Percentiles rank a stretch among this genome's conserved stretches.
These are phyloP conservation scores for Drosophila arizonae DNA, from an alignment of 1,140 invertebrate genomes.

Conservation along the genomic window DNA sequence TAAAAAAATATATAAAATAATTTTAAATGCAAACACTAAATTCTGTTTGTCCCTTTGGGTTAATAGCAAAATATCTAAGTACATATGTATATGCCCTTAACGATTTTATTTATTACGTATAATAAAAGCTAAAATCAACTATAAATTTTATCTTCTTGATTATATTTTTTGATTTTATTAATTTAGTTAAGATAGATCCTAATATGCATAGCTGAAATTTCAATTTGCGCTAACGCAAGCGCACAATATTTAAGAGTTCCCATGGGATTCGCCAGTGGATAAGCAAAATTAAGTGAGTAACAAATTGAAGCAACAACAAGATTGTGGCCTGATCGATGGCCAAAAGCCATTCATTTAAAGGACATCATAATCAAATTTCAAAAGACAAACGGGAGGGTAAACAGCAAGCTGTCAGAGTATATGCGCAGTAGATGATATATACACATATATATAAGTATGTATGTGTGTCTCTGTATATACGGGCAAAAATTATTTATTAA, in stretches of 20 bases:
- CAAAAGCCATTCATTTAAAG: constrained; percentile 55
- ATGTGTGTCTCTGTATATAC: constrained; percentile 10
- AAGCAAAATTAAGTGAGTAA: neutral
- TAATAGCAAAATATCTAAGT: too few relatives aligned
- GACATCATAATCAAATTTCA: constrained; percentile 57
- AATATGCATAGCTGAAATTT: too few relatives aligned
- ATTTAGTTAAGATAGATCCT: too few relatives aligned
- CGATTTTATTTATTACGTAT: too few relatives aligned
- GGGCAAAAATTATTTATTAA: constrained; percentile 71
- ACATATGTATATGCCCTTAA: too few relatives aligned
- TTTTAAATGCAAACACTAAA: neutral
- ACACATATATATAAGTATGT: too few relatives aligned
- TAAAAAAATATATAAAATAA: too few relatives aligned
- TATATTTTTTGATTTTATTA: too few relatives aligned
- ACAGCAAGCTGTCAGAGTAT: constrained; percentile 53
- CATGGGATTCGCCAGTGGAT: neutral
- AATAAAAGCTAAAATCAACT: too few relatives aligned
- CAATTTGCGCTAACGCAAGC: neutral
- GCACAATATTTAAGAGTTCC: neutral
- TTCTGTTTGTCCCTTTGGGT: neutral
- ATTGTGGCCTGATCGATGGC: constrained; percentile 22
- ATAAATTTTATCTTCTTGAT: too few relatives aligned
- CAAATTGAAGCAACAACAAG: neutral
- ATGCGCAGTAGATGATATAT: constrained; percentile 4
- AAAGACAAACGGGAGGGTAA: constrained; percentile 33